These are phyloP conservation scores for Cheilosia scutellata DNA, from an alignment of 2,888 invertebrate species.

Conservation along the genomic window DNA sequence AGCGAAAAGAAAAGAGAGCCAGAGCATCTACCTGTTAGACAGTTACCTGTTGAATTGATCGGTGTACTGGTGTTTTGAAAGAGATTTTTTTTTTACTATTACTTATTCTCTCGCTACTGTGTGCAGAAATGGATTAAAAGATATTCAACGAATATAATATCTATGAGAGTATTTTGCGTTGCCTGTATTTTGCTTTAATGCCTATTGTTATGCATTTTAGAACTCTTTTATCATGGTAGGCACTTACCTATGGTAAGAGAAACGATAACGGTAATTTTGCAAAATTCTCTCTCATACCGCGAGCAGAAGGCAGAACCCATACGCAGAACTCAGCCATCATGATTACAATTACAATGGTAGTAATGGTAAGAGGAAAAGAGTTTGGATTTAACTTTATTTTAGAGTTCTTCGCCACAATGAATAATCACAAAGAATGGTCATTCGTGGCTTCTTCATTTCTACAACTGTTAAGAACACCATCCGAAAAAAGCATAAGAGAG, in stretches of 20 bases:
- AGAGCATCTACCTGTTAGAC: conserved; percentile 76
- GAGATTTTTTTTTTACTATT: conserved; percentile 54
- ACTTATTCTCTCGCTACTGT: conserved; percentile 37
- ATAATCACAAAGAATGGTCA: conserved; percentile 48
- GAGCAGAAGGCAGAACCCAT: background rate
- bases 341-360: background rate
- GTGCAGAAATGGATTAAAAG: conserved; percentile 31
- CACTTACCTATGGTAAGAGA: conserved; percentile 48
- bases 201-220: conserved; percentile 19
- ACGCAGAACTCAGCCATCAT: background rate
- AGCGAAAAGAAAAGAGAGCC: conserved; percentile 79
- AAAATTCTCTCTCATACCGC: conserved; percentile 41
- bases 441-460: conserved; percentile 30
- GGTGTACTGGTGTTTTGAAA: conserved; percentile 14
- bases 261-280: conserved; percentile 64
- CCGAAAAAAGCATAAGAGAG: conserved; percentile 43
- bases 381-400: background rate
- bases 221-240: conserved; percentile 49
- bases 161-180: conserved; percentile 17
- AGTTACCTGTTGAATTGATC: conserved; percentile 65
- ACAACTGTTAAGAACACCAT: conserved; percentile 38
- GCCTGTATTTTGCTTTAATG: background rate
- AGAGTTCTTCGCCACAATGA: conserved; percentile 20
- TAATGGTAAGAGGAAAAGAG: background rate
- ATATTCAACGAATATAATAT: conserved; percentile 10